A percentile compares a stretch with the other conserved stretches of the same genome.
These are phyloP conservation scores for Frankliniella intonsa DNA, from an alignment of 2,888 invertebrate species.

Conservation along the genomic window DNA sequence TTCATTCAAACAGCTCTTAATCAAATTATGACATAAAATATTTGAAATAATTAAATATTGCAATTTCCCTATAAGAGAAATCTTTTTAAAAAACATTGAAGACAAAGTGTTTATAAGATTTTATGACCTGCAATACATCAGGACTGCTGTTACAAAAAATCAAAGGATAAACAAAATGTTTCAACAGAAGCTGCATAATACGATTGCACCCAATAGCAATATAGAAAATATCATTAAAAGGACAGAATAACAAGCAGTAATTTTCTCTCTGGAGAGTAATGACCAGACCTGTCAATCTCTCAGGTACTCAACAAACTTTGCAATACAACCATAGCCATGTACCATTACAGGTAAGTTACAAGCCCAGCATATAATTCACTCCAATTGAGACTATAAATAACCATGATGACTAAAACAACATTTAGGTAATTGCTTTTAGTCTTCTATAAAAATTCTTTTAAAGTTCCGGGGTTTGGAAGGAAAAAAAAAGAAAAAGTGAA, in stretches of 20 bases:
- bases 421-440: neutral
- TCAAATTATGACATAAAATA: neutral
- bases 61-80: neutral
- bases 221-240: neutral
- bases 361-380: conserved; percentile 2
- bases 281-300: neutral
- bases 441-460: neutral
- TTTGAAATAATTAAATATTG: conserved; percentile 16
- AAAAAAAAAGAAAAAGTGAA: neutral
- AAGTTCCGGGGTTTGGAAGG: neutral
- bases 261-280: neutral
- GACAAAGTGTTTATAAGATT: neutral
- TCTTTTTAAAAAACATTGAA: neutral
- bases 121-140: neutral
- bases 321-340: conserved; percentile 4
- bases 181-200: neutral
- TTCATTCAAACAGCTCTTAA: conserved; percentile 8
- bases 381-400: conserved; percentile 8
- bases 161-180: neutral
- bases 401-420: neutral
- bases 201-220: neutral
- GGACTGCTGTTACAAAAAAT: neutral
- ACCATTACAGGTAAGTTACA: conserved; percentile 1
- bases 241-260: neutral
- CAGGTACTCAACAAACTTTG: neutral